These are phyloP conservation scores for Harpegnathos saltator DNA, from an alignment of 1,140 invertebrate species.

Conservation along the genomic window DNA sequence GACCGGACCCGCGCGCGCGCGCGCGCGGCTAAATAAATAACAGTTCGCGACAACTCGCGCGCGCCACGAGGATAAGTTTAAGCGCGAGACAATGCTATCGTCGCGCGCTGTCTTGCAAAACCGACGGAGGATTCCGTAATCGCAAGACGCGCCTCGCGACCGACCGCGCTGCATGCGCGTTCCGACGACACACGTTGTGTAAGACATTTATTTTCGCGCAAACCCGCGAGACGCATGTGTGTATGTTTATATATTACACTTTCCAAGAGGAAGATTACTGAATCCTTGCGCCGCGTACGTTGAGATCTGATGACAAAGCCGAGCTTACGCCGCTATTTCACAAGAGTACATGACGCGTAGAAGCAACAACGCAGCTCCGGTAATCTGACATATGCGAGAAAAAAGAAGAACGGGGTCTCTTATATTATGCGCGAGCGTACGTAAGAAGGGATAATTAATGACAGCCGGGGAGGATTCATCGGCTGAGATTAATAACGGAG, in stretches of 20 bases:
- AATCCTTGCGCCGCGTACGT: conserved; percentile 30
- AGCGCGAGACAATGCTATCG: not conserved
- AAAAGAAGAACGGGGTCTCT: too few species aligned
- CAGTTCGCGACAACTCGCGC: too few species aligned
- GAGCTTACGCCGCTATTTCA: conserved; percentile 21
- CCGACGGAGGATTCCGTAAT: conserved; percentile 37
- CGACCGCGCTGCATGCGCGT: too few species aligned
- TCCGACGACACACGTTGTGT: not conserved
- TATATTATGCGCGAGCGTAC: not conserved
- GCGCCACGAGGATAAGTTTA: too few species aligned
- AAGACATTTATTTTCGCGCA: conserved; percentile 49
- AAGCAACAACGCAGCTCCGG: not conserved
- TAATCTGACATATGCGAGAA: too few species aligned
- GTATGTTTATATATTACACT: not conserved
- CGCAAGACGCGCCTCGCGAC: conserved; percentile 23
- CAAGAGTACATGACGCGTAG: conserved; percentile 15
- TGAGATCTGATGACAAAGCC: conserved; percentile 21
- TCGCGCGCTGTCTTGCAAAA: conserved; percentile 46
- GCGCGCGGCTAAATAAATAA: conserved; percentile 70
- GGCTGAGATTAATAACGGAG: not conserved
- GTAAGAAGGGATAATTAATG: not conserved
- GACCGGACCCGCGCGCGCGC: conserved; percentile 27
- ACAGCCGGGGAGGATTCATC: not conserved
- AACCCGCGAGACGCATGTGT: conserved; percentile 3
- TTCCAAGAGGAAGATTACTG: conserved; percentile 41